Base-by-base conservation (phyloP, 2,797 vertebrate species). In the Hoplostethus mediterraneus region DNA sequence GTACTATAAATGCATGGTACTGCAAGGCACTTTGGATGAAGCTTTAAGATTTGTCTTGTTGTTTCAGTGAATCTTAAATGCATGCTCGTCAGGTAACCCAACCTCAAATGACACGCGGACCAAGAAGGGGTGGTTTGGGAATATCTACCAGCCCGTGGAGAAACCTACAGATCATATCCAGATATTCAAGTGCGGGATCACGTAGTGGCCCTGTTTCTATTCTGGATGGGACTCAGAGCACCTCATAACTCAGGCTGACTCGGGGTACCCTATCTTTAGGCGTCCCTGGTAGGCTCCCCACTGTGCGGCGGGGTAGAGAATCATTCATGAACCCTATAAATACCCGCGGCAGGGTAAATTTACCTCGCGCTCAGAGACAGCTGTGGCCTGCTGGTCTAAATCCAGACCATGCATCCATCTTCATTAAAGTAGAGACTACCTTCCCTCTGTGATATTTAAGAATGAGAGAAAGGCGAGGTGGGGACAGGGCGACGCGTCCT, bases 241-340 rank as follows among this genome's bases (percentile, higher is more conserved):
- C 59, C 72, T 88, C 64, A 48, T 90, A 80, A 79, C 51, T 81
- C 82, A 81, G 55, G 69, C 79, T 79, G 70, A 66, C 62, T 58
- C 6, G n/a, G 68, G 75, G 77, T 54, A 40, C 11, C 69, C 80
- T 74, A 82, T 83, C 81, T 80, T 77, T 81, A 84, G 77, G 81
- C 21, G 3, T 28, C 36, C 71, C 57, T 55, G 12, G 56, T 11
- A 5, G 55, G 47, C 64, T 75, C 69, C 56, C 17, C 57, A 38
- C 47, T 57, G 65, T 64, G 63, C 63, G 51, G 71, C 60, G 51
- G 54, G 47, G 63, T 8, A 78, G 79, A 75, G 80, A 76, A 85
- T 86, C 67, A 63, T 79, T 84, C 71, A 80, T 63, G 30, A 13
- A 53, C 56, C 30, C 82, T 88, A 84, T 63, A 86, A 84, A 86